phyloP scores from a whole-genome alignment of 2,888 invertebrate genomes.

The Lobophora halterata region DNA sequence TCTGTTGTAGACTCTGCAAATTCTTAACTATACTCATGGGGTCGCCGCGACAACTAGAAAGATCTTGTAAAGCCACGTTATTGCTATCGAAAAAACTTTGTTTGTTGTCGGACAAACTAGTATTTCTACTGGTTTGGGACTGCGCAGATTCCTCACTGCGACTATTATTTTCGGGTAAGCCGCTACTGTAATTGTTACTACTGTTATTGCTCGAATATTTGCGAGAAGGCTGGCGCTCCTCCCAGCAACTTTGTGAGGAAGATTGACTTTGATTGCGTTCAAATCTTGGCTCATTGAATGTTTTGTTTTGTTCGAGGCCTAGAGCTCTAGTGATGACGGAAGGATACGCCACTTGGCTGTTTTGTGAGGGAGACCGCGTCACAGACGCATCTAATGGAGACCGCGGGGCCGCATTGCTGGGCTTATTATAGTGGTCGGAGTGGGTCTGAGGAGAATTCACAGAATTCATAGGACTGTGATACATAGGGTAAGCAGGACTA shows the following conservation, averaged over 20 bases:
- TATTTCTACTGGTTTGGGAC: slow-evolving; percentile 71
- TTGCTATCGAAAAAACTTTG: slow-evolving; percentile 84
- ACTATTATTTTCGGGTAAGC: slow-evolving; percentile 70
- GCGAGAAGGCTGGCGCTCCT: slow-evolving; percentile 72
- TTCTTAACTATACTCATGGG: slow-evolving; percentile 89
- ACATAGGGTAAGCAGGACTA: slow-evolving; percentile 91
- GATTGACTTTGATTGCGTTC: slow-evolving; percentile 75
- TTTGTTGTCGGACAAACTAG: slow-evolving; percentile 79
- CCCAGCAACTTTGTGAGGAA: slow-evolving; percentile 80
- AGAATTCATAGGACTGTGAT: slow-evolving; percentile 90
- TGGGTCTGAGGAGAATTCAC: slow-evolving; percentile 87
- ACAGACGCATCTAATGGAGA: slow-evolving; percentile 87
- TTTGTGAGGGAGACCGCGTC: slow-evolving; percentile 82
- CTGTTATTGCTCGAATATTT: slow-evolving; percentile 73
- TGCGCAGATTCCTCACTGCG: slow-evolving; percentile 65
- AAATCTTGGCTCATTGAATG: slow-evolving; percentile 75
- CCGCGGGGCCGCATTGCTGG: slow-evolving; percentile 81
- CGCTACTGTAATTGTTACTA: slow-evolving; percentile 64
- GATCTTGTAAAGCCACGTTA: slow-evolving; percentile 84
- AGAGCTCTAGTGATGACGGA: slow-evolving; percentile 90
- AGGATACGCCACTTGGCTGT: slow-evolving; percentile 87
- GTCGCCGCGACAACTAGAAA: slow-evolving; percentile 87
- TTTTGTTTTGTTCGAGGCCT: slow-evolving; percentile 82
- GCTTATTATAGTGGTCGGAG: slow-evolving; percentile 73
- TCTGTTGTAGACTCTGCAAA: slow-evolving; percentile 82